phyloP scores from a whole-genome alignment of 2,113 vertebrate genomes.

The Cyanistes caeruleus region DNA sequence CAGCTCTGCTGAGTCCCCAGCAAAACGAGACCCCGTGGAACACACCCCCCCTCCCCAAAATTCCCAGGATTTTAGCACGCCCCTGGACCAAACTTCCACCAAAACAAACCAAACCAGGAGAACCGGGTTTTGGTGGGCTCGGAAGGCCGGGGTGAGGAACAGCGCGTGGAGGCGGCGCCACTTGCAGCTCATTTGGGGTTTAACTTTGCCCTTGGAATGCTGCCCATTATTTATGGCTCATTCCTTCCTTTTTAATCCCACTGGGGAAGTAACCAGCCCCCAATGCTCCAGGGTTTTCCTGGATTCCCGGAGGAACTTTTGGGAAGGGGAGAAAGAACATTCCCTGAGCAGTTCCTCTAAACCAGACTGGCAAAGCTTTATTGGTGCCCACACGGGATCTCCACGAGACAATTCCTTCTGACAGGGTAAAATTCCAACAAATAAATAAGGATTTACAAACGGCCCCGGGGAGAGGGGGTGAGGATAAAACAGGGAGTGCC shows the following conservation, averaged over 20 bases:
- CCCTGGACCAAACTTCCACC: not conserved
- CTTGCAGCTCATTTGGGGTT: not conserved
- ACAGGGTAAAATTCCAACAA: conserved; percentile 68
- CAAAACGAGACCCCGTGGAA: not conserved
- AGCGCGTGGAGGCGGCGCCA: not conserved
- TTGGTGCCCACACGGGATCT: conserved; percentile 44
- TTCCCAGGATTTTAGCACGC: not conserved
- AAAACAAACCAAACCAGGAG: not conserved
- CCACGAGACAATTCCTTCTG: conserved; percentile 9
- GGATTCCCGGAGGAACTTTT: not conserved
- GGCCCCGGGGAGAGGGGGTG: not conserved
- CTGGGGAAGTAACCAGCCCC: not conserved
- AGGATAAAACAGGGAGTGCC: not conserved
- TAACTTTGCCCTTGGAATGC: not conserved
- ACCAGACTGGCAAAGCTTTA: conserved; percentile 59
- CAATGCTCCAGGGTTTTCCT: not conserved
- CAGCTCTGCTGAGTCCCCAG: rapidly evolving
- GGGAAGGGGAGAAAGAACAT: not conserved
- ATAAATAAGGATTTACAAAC: conserved; percentile 78
- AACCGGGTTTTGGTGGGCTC: not conserved
- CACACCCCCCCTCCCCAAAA: not conserved
- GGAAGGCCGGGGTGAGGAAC: not conserved
- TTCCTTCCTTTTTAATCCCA: not conserved
- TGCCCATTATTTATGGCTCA: not conserved
- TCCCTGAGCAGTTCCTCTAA: not conserved